Evolutionary conservation across 2,113 vertebrate genomes (phyloP).

Genomic region (Mellivora capensis): DNA sequence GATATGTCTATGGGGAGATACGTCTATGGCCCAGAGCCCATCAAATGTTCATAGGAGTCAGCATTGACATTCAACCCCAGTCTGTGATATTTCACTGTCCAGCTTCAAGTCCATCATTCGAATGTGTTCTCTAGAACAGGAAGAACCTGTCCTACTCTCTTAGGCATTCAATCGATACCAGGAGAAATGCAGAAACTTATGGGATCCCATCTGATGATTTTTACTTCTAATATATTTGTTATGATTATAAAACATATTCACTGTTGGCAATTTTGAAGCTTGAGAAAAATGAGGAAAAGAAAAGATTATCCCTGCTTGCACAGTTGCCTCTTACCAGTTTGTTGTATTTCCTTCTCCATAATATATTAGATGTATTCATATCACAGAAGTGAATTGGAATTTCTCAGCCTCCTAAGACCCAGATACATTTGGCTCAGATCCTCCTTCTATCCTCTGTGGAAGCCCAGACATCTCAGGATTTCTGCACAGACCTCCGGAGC

Average conservation of each 20-base stretch:
- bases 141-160: not conserved
- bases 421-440: not conserved
- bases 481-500: not conserved
- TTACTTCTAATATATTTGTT: not conserved
- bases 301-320: not conserved
- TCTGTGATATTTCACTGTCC: not conserved
- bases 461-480: not conserved
- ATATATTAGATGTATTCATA: not conserved
- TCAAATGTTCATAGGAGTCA: fast-evolving
- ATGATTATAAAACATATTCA: constrained; percentile 28
- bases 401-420: not conserved
- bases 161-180: not conserved
- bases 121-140: not conserved
- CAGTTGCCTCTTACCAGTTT: not conserved
- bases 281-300: not conserved
- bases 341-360: not conserved
- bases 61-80: not conserved
- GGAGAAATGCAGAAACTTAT: not conserved
- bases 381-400: not conserved
- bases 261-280: not conserved
- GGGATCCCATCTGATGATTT: not conserved
- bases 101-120: not conserved
- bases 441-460: not conserved
- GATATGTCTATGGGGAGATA: no score
- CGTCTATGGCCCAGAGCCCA: fast-evolving